Percentiles rank a stretch among this genome's conserved stretches.
phyloP scores from a whole-genome alignment of 1,140 invertebrate species.

The Drosophila sechellia region DNA sequence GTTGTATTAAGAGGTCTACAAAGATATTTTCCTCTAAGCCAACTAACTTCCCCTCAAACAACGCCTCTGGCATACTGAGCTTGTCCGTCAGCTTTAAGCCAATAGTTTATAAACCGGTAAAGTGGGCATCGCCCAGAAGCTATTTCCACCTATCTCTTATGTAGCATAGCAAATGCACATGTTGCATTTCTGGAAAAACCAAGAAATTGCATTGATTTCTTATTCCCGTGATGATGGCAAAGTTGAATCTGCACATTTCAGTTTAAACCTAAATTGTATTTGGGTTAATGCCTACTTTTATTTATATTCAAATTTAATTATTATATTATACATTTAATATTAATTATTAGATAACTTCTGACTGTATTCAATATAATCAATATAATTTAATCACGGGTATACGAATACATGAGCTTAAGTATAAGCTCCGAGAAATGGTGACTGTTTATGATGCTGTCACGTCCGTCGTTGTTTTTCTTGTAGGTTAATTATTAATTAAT shows the following conservation, averaged over 20 bases:
- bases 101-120: constrained; percentile 26
- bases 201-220: background rate
- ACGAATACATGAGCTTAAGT: too few relatives aligned
- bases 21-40: background rate
- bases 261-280: background rate
- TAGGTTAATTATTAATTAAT: constrained; percentile 75
- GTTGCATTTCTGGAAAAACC: background rate
- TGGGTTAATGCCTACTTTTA: too few relatives aligned
- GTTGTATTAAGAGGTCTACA: background rate
- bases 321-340: too few relatives aligned
- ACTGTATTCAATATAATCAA: too few relatives aligned
- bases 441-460: constrained; percentile 54
- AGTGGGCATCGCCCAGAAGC: constrained; percentile 13
- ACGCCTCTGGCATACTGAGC: constrained; percentile 16
- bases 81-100: constrained; percentile 10
- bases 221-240: too few relatives aligned
- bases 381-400: too few relatives aligned
- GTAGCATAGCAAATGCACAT: background rate
- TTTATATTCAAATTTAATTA: too few relatives aligned
- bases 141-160: background rate
- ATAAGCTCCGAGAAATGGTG: constrained; percentile 1
- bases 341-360: too few relatives aligned
- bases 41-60: background rate
- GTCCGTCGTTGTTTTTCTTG: constrained; percentile 38
- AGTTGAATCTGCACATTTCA: too few relatives aligned